phyloP scores from a whole-genome alignment of 2,113 vertebrate species.

The Seriola dumerili region DNA sequence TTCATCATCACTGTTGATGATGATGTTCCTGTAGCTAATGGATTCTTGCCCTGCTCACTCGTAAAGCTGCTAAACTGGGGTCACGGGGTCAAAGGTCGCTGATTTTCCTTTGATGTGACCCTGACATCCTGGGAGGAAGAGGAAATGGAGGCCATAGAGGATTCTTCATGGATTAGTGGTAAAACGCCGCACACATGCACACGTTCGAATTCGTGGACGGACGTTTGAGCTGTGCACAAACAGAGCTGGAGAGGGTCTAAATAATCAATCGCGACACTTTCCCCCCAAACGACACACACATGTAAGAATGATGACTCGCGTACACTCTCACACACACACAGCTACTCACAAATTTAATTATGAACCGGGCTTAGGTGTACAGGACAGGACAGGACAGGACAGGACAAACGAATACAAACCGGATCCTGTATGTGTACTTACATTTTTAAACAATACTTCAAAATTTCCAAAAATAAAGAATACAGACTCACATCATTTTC shows the following conservation, averaged over 20 bases:
- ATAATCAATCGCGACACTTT: slow-evolving; percentile 47
- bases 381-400: too few species aligned
- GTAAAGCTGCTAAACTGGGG: slow-evolving; percentile 72
- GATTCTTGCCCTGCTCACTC: slow-evolving; percentile 69
- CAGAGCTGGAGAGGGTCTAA: not conserved
- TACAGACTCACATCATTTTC: not conserved
- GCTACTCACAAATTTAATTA: slow-evolving; percentile 13
- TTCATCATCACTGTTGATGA: slow-evolving; percentile 27
- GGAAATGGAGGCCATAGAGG: slow-evolving; percentile 79
- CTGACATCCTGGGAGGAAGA: slow-evolving; percentile 82
- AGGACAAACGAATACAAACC: too few species aligned
- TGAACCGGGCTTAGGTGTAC: not conserved
- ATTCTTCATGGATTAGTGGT: slow-evolving; percentile 80
- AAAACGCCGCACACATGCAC: slow-evolving; percentile 41
- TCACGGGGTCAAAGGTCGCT: slow-evolving; percentile 68
- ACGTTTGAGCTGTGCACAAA: not conserved
- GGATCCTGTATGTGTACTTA: too few species aligned
- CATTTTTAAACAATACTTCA: too few species aligned
- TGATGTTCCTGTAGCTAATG: slow-evolving; percentile 74
- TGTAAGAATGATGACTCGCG: slow-evolving; percentile 15
- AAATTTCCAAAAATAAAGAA: not conserved
- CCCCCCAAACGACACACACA: slow-evolving; percentile 14
- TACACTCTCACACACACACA: not conserved
- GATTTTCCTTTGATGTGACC: slow-evolving; percentile 80
- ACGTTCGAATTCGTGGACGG: not conserved